Evolutionary conservation across 2,888 invertebrate genomes (phyloP), one percentile per base, ranked within the genome.

Genomic region (Mechanitis mazaeus): DNA sequence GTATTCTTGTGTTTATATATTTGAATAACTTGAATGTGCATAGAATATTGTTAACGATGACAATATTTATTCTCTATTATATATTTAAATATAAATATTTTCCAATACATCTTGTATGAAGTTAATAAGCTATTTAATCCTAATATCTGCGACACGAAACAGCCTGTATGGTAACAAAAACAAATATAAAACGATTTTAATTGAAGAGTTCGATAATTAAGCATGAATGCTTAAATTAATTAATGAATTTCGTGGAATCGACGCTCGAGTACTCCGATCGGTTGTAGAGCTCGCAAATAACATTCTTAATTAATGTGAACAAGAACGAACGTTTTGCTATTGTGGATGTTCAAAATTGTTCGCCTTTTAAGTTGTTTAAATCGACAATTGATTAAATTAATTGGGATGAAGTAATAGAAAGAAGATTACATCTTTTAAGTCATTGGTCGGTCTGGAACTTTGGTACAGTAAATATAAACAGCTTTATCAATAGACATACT

Each of bases 201-300:
- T 86, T 87, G 83, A 85, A 84, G 84, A 84, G 83, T 81, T 79
- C 84, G 81, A 87, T 89, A 89, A 87, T 87, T 84, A 87, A 86
- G 81, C 83, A 83, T 86, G 84, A 86, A 85, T 87, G 83, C 87
- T 87, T 84, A 85, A 87, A 86, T 87, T 85, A 84, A 87, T 87
- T 84, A 86, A 81, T 79, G 83, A 81, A 85, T 78, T 84, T 83
- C 79, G 81, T 75, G 76, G 80, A 82, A 83, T 78, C 76, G 76
- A 74, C 72, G 68, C 65, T 66, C 66, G 69, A 69, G 68, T 60
- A 65, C 65, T 72, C 68, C 67, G 69, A 70, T 67, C 64, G 68
- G 64, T 62, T 75, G 76, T 77, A 80, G 79, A 77, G 76, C 72
- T 80, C 74, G 72, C 76, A 71, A 81, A 81, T 80, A 82, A 80